Percentiles rank a stretch among this genome's conserved stretches.
These are phyloP conservation scores for Hystrix brachyura DNA, from an alignment of 2,113 vertebrate genomes.

Conservation along the genomic window DNA sequence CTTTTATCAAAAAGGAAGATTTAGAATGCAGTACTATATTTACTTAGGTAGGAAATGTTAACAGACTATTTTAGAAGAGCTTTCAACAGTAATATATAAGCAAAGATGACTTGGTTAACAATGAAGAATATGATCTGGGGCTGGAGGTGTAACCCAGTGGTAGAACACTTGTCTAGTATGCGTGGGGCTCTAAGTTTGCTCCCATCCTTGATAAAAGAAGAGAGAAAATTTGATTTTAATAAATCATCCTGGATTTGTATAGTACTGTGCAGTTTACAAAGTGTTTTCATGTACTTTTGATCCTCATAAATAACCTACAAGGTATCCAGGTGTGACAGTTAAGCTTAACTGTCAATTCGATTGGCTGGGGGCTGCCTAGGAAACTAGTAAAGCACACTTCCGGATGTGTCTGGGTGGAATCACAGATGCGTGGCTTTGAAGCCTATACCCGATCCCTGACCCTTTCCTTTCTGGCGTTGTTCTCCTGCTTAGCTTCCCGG, in stretches of 20 bases:
- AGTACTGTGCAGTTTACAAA: not conserved
- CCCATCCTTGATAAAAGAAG: not conserved
- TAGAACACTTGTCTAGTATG: not conserved
- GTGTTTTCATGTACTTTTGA: not conserved
- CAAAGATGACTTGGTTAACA: conserved; percentile 39
- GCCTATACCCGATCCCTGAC: not conserved
- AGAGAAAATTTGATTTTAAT: conserved; percentile 7
- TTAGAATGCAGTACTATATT: not conserved
- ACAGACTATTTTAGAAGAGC: not conserved
- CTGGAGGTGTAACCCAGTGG: not conserved
- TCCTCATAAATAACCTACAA: not conserved
- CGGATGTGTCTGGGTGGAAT: not conserved
- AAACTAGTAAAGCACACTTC: not conserved
- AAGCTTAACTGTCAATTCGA: not conserved
- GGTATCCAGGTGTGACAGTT: not conserved
- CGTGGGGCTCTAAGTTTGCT: not conserved
- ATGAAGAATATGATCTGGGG: not conserved
- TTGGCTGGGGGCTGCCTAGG: not conserved
- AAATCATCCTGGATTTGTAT: conserved; percentile 1
- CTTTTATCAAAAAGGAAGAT: not conserved
- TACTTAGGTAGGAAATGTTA: not conserved
- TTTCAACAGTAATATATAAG: not conserved
- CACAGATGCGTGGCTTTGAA: not conserved
- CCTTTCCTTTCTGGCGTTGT: not conserved
- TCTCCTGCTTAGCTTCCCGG: not conserved